Base-by-base conservation (phyloP, 1,140 invertebrate genomes). In the Gryllus bimaculatus region DNA sequence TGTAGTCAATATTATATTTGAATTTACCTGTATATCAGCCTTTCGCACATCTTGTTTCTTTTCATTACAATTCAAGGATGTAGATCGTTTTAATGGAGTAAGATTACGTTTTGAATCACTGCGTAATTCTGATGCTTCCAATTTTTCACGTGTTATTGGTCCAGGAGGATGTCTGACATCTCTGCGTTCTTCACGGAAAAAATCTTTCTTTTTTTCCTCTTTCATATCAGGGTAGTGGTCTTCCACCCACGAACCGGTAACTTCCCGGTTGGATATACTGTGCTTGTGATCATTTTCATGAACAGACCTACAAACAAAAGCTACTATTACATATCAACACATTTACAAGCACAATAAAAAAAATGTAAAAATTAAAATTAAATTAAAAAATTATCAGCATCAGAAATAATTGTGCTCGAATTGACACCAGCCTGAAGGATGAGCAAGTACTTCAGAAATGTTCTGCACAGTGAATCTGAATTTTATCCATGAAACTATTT, bases 141-240 rank as follows among this genome's bases (percentile, higher is more conserved):
- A 84, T 81, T 90, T 90, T 75, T 91, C 90, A 78, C 89, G 87
- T 5, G 89, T 91, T 7, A 91, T 89, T 0, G 90, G 90, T 47
- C 89, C 89, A 1, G 89, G 89, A 78, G 87, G 87, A n/a, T 86
- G 84, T 54, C 73, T 21, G 15, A 74, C n/a, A 54, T 80, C 78
- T 15, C 54, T 26, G n/a, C 79, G 77, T 6, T 78, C 83, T 21
- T 89, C 85, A 18, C 85, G 84, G 74, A 85, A 85, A 47, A 78
- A 80, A 47, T 86, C 85, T 54, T 84, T 87, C 47, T 88, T 86
- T 73, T 87, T 79, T 73, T 81, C 80, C 48, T 81, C 76, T 47
- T 79, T 76, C 39, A 81, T 21, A 6, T 76, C 79, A 15, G 47
- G 47, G 76, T 80, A 81, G 10, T 80, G 79, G 21, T 76, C 20